phyloP scores from a whole-genome alignment of 2,113 vertebrate species.

The Sula dactylatra region DNA sequence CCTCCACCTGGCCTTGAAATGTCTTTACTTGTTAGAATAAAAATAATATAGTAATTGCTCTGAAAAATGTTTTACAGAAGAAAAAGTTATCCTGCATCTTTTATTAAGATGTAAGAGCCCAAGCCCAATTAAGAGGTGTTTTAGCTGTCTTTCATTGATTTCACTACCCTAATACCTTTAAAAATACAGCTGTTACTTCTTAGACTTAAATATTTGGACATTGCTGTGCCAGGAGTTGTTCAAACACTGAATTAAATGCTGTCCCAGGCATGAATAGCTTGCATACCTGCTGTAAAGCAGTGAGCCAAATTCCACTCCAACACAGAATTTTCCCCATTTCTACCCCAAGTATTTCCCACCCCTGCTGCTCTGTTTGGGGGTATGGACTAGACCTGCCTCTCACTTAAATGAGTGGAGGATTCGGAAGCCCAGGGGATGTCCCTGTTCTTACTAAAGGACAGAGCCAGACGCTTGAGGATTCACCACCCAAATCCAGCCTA shows the following conservation, averaged over 20 bases:
- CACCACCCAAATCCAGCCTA: neutral
- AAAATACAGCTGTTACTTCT: neutral
- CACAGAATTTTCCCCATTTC: neutral
- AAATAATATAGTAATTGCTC: neutral
- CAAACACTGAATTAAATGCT: neutral
- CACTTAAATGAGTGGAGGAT: neutral
- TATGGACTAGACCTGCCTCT: neutral
- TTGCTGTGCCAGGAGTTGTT: neutral
- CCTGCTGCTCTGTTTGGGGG: neutral
- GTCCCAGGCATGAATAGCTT: neutral
- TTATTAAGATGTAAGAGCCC: neutral
- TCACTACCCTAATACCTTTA: neutral
- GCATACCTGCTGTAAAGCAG: neutral
- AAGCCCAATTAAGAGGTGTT: neutral
- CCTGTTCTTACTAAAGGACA: neutral
- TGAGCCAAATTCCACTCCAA: neutral
- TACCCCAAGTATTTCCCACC: neutral
- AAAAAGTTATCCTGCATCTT: neutral
- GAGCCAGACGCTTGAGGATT: rapidly evolving
- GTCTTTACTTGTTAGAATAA: neutral
- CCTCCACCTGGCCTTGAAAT: neutral
- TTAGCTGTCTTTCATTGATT: neutral
- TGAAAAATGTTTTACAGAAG: neutral
- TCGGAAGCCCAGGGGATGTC: neutral
- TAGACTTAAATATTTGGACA: neutral